Percentiles rank a stretch among this genome's conserved stretches.
These are phyloP conservation scores for Drosophila sordidapex DNA, from an alignment of 2,888 invertebrate genomes.

Conservation along the genomic window DNA sequence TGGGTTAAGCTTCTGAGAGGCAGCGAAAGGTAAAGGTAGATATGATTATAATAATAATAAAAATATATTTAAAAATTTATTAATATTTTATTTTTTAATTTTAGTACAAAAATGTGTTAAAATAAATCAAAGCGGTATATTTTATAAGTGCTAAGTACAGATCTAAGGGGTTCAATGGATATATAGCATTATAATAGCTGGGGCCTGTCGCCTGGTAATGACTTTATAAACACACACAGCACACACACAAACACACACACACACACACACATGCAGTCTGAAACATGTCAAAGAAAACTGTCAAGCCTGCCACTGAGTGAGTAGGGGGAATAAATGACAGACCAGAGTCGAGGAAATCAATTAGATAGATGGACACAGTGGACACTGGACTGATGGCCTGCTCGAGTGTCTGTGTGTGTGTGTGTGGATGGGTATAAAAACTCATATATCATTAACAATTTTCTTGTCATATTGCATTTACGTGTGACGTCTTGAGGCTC, in stretches of 20 bases:
- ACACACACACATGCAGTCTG: slow-evolving; percentile 17
- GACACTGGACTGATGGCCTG: slow-evolving; percentile 29
- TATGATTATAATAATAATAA: not conserved
- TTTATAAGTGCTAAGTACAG: not conserved
- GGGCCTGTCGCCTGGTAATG: slow-evolving; percentile 48
- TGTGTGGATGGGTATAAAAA: slow-evolving; percentile 28
- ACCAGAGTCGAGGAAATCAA: slow-evolving; percentile 57
- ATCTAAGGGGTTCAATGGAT: not conserved
- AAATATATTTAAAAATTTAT: not conserved
- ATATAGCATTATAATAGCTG: slow-evolving; percentile 5
- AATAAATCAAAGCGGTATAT: not conserved
- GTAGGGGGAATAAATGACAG: not conserved
- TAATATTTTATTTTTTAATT: not conserved
- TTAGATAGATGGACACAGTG: slow-evolving; percentile 62
- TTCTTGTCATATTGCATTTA: slow-evolving; percentile 71
- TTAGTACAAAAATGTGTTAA: not conserved
- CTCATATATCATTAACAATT: slow-evolving; percentile 79
- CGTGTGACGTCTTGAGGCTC: slow-evolving; percentile 55
- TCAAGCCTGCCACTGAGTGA: slow-evolving; percentile 45
- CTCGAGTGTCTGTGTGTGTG: not conserved
- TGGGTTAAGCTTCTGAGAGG: not conserved
- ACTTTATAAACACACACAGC: slow-evolving; percentile 70
- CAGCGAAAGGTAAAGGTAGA: rapidly evolving
- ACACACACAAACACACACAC: slow-evolving; percentile 18
- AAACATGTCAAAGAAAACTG: slow-evolving; percentile 56